Evolutionary conservation across 2,888 invertebrate genomes (phyloP), one percentile per base, ranked within the genome.

Genomic region (Phortica okadai): DNA sequence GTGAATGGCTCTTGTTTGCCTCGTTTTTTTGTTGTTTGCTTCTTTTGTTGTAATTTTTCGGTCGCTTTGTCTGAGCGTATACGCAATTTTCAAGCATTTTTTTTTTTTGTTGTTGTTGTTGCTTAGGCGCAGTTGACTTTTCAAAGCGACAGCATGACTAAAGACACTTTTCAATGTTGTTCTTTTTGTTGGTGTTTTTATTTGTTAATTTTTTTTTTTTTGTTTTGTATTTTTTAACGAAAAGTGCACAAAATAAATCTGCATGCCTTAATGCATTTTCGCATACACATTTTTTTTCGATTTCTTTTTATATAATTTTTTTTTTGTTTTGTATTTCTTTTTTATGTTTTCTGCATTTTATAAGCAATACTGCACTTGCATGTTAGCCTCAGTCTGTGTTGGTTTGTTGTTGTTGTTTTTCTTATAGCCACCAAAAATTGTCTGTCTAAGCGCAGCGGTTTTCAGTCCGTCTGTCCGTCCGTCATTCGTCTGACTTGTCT

Each of bases 401-500:
- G 59, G 8, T 21, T 59, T 6, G 6, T 21, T 59, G 59, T 59
- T 21, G 14, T 59, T 62, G 25, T 62, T 16, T 62, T 25, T 6
- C 25, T 62, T 16, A 62, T 5, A 16, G 56, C 16, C 14, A 16
- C 56, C 50, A 50, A 50, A 50, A 62, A 11, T 62, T 62, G 62
- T 62, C 25, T 62, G 33, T 62, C 10, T 21, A 16, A 16, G 56
- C n/a, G 14, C 56, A 16, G 56, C 16, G 56, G 14, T 11, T 56
- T 10, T 56, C 56, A n/a, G 6, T 5, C 10, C 8, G 56, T 56
- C 56, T 2, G 16, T 59, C 58, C 21, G 25, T 21, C 21, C 25
- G 10, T 21, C 62, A 25, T 69, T 41, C 25, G 69, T 45, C 69
- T 54, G 66, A 41, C 54, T 44, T 58, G 66, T 87, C 85, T 87